Evolutionary conservation across 2,888 invertebrate genomes (phyloP).

Genomic region (Caenorhabditis doughertyi): DNA sequence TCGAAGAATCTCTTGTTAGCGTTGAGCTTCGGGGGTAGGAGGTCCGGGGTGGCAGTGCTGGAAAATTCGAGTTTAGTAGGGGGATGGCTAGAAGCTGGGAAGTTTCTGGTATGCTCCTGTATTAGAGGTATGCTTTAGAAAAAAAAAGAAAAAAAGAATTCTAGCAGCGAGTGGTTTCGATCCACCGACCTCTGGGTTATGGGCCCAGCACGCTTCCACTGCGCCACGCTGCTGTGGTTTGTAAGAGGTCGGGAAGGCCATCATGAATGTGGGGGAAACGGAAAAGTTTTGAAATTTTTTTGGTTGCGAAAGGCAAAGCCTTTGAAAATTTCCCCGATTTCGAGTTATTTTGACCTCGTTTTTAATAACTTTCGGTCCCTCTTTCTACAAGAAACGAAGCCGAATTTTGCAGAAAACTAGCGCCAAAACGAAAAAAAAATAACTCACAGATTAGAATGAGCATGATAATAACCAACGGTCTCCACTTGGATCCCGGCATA

Average conservation of each 20-base stretch:
- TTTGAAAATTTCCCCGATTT: no score
- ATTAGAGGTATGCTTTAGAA: no score
- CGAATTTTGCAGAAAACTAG: no score
- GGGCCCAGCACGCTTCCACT: slow-evolving; percentile 91
- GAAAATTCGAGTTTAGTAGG: not conserved
- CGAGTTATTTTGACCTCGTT: no score
- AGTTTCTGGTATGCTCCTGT: no score
- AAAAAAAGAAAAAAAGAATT: slow-evolving; percentile 20
- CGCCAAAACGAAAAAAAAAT: no score
- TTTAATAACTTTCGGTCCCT: no score
- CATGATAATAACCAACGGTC: not conserved
- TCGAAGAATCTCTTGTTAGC: not conserved
- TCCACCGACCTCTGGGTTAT: slow-evolving; percentile 93
- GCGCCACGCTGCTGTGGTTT: slow-evolving; percentile 88
- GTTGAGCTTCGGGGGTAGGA: not conserved
- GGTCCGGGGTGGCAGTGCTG: not conserved
- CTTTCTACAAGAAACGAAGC: no score
- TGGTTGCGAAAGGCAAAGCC: no score
- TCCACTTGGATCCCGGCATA: not conserved
- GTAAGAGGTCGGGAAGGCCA: not conserved
- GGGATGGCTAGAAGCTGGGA: no score
- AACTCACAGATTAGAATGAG: not conserved
- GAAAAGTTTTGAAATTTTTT: no score
- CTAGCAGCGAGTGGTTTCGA: slow-evolving; percentile 83
- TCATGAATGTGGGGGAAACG: no score